A percentile compares a stretch with the other conserved stretches of the same genome.
phyloP scores from a whole-genome alignment of 1,140 invertebrate species.

The Adelges cooleyi region DNA sequence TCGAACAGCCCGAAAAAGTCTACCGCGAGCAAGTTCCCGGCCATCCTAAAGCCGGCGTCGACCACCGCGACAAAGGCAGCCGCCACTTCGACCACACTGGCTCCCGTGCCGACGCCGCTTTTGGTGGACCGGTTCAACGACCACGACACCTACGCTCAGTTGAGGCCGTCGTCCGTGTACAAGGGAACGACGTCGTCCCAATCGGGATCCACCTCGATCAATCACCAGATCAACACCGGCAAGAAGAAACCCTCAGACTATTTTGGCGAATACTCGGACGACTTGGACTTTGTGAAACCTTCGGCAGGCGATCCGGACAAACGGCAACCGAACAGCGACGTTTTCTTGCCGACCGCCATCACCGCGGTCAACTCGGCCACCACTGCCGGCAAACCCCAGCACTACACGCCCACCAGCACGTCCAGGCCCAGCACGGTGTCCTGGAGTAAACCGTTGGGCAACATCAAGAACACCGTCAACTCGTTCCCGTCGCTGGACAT shows the following conservation, averaged over 20 bases:
- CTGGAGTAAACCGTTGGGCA: no score
- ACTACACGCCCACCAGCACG: not conserved
- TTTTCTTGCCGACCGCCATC: not conserved
- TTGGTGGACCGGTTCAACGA: no score
- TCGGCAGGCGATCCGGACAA: not conserved
- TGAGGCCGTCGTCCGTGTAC: not conserved
- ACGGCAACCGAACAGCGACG: not conserved
- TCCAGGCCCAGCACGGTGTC: no score
- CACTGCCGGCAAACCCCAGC: not conserved
- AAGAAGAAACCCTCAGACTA: no score
- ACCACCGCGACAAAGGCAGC: conserved; percentile 33
- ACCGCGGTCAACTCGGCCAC: not conserved
- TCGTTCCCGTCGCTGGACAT: no score
- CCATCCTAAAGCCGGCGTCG: conserved; percentile 26
- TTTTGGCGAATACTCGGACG: no score
- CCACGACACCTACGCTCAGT: not conserved
- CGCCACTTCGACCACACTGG: conserved; percentile 32
- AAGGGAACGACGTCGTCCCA: not conserved
- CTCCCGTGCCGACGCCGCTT: conserved; percentile 19
- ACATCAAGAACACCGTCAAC: no score
- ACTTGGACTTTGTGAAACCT: no score
- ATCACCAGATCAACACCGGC: not conserved
- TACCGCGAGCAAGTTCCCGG: conserved; percentile 31
- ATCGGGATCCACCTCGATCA: not conserved
- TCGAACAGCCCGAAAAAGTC: conserved; percentile 27